phyloP scores from a whole-genome alignment of 1,140 invertebrate species.

The Panulirus ornatus region DNA sequence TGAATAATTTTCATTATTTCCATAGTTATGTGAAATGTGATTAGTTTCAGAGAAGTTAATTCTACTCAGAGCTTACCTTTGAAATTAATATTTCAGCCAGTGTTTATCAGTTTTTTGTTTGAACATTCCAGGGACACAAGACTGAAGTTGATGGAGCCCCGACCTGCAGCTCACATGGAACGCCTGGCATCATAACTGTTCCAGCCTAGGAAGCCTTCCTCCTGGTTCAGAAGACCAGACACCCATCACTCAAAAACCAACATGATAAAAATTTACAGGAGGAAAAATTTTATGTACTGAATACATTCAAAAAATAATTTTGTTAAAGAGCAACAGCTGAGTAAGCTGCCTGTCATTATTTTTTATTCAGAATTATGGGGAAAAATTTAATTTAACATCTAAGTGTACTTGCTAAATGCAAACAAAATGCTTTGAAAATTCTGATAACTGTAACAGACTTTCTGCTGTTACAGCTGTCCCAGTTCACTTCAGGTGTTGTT shows the following conservation, averaged over 20 bases:
- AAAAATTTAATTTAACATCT: not conserved
- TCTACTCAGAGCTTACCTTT: constrained; percentile 44
- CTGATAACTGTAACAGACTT: not conserved
- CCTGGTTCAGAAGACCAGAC: not conserved
- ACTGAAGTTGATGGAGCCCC: constrained; percentile 67
- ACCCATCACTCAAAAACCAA: not conserved
- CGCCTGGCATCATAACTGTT: constrained; percentile 68
- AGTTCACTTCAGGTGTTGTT: not conserved
- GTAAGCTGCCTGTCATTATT: not conserved
- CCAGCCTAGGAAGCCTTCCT: constrained; percentile 14
- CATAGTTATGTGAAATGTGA: no score
- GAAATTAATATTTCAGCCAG: not conserved
- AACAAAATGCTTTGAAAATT: not conserved
- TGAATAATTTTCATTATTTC: no score
- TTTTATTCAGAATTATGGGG: not conserved
- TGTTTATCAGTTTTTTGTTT: not conserved
- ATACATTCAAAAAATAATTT: not conserved
- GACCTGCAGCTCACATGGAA: constrained; percentile 67
- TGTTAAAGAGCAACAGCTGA: not conserved
- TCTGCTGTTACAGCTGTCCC: not conserved
- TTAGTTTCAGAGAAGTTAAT: no score
- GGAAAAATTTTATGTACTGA: not conserved
- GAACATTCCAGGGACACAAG: constrained; percentile 62
- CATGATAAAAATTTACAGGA: not conserved
- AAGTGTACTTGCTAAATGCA: not conserved